Conservation (phyloP, 2,113 vertebrate genomes). For the Percina caprodes region DNA sequence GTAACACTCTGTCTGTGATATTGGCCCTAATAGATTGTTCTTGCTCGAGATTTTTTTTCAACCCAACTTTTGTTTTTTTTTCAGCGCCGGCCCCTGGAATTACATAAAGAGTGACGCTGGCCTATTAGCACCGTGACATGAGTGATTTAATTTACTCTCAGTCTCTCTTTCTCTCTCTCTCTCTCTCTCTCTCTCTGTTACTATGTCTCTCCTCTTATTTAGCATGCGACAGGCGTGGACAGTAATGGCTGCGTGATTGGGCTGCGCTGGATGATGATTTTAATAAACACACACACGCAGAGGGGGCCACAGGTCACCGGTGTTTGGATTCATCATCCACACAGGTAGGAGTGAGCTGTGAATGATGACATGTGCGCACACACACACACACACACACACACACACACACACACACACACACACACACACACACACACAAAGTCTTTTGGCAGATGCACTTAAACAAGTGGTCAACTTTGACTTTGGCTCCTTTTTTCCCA, state of each 20-base stretch:
- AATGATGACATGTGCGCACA: conserved; percentile 26
- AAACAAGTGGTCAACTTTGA: conserved; percentile 2
- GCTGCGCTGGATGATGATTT: conserved; percentile 71
- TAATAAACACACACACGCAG: conserved; percentile 79
- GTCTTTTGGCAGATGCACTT: neutral
- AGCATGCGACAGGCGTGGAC: conserved; percentile 80
- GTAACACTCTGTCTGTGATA: conserved; percentile 81
- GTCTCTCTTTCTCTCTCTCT: conserved; percentile 34
- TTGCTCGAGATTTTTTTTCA: conserved; percentile 46
- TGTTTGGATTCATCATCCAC: conserved; percentile 78
- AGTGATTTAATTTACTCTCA: conserved; percentile 83
- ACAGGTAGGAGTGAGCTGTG: conserved; percentile 48
- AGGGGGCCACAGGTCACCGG: conserved; percentile 69
- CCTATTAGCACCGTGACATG: conserved; percentile 85
- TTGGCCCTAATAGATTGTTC: conserved; percentile 84
- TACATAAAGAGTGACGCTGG: conserved; percentile 77
- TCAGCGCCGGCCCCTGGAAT: conserved; percentile 70
- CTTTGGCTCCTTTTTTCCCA: neutral
- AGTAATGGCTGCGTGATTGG: conserved; percentile 80
- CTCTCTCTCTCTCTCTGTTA: conserved; percentile 34
- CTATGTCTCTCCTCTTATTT: conserved; percentile 68
- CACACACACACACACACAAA: too few relatives aligned
- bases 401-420: too few relatives aligned
- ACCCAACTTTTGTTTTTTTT: conserved; percentile 35
- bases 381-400: neutral